Percentiles rank a stretch among this genome's conserved stretches.
Conservation (phyloP, 2,797 vertebrate genomes). For the Smutsia gigantea region DNA sequence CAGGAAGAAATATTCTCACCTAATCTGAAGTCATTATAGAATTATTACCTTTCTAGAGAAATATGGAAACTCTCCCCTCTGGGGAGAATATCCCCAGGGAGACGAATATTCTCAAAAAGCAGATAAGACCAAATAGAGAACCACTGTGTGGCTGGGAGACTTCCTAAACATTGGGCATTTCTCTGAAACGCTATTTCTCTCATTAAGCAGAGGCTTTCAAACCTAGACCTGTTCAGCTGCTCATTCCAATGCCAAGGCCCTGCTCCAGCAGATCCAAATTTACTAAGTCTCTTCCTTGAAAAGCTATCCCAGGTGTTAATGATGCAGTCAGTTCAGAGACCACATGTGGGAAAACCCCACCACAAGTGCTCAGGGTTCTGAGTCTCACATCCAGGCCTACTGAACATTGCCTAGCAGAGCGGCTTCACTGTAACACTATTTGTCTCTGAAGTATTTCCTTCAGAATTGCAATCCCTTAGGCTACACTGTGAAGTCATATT, state of each 20-base stretch:
- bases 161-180: neutral
- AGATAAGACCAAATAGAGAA: neutral
- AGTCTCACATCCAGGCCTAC: neutral
- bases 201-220: neutral
- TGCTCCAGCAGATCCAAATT: neutral
- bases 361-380: neutral
- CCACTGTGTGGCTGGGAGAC: neutral
- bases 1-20: neutral
- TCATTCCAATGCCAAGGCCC: neutral
- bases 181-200: neutral
- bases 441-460: neutral
- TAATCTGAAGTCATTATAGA: slow-evolving; percentile 54
- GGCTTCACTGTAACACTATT: neutral
- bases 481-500: neutral
- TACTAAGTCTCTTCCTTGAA: neutral
- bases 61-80: slow-evolving; percentile 27
- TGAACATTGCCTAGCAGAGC: neutral
- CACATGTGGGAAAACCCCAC: neutral
- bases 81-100: slow-evolving; percentile 28
- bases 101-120: slow-evolving; percentile 29
- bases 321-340: neutral
- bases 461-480: neutral
- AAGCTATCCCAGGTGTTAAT: neutral
- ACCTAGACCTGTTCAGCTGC: neutral
- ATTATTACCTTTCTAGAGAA: neutral